Evolutionary conservation across 1,140 invertebrate genomes (phyloP), one percentile per base, ranked within the genome.

Genomic region (Spodoptera litura): DNA sequence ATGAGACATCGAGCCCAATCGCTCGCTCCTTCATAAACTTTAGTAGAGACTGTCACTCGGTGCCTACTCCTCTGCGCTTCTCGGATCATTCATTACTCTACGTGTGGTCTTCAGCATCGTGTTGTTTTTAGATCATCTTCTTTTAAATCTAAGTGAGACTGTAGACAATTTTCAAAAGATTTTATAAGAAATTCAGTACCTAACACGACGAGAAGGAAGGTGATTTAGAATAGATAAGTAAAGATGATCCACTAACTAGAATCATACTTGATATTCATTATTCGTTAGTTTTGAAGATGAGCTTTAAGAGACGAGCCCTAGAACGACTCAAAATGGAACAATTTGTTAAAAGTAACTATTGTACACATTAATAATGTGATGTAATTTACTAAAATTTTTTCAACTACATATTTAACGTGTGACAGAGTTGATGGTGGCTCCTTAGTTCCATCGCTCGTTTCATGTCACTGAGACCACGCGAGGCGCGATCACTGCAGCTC

Each of bases 11-110:
- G 87, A 85, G 87, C 86, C 49, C 49, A 52, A 35, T 11, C 78
- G 87, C 85, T 91, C 87, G 78, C 85, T 87, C 85, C 88, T 88
- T 92, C 86, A 88, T 89, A 84, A 88, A 89, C 83, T 92, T 81
- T 88, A 84, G 89, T 93, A 93, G 91, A 92, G 88, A 93, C 93
- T 93, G 86, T 93, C 91, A 93, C 91, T 92, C 85, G 85, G 91
- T 91, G 91, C 91, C 93, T 91, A 87, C 87, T 90, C 84, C 87
- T 89, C 85, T 88, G 89, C 88, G 88, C 89, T 89, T 90, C 78
- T 86, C 78, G 83, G 83, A 87, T 87, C 85, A 87, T 68, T 82
- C 82, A 84, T 85, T 81, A 64, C 78, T 80, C 81, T 81, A 70
- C 77, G 78, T 83, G 81, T 87, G 82, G 53, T 87, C 66, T 82